Evolutionary conservation across 30 jellyfish, hydroid and myxozoan genomes (phyloP), one percentile per base, ranked within the genome.

Genomic region (Hydractinia echinata): DNA sequence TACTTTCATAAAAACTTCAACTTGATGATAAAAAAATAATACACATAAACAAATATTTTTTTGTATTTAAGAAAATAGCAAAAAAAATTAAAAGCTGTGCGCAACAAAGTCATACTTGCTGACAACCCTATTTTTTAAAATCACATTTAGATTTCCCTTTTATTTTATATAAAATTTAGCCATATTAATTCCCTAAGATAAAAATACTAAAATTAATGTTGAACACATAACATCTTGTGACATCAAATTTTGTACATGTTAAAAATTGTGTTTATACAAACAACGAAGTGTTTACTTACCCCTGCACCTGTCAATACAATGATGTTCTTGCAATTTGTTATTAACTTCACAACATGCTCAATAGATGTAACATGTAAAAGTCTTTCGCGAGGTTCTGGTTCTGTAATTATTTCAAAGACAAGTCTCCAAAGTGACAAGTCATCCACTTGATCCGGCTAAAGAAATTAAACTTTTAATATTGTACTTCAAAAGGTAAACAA

Each of bases 301-400:
- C 97, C 97, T 16, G 97, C 97, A 54, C 97, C 97, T 49, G 97
- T 89, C 7, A 89, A 84, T 10, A 89, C 92, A 56, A 89, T 85
- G 74, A 89, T 89, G 49, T 89, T 89, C 48, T 76, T 89, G 62
- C 95, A 70, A 54, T 62, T 78, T 18, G 60, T 67, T 71, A 89
- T 79, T 79, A 89, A 67, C 55, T 67, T 85, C 10, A 67, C 83
- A 5, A 84, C 95, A 67, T 89, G 88, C 15, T 72, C 89, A 61
- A 89, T 13, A 7, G 97, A 84, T 51, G 81, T 89, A 16, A 89
- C 88, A 74, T 84, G 78, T 4, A 66, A 79, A 39, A 89, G 94
- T 44, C 79, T 74, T 49, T 61, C 10, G 54, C 97, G 94, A 9
- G 95, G 88, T 44, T 61, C 56, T 5, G 97, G 97, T 55, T 89